Evolutionary conservation across 2,888 invertebrate species (phyloP), one percentile per base, ranked within the genome.

Genomic region (Agrotis puta): DNA sequence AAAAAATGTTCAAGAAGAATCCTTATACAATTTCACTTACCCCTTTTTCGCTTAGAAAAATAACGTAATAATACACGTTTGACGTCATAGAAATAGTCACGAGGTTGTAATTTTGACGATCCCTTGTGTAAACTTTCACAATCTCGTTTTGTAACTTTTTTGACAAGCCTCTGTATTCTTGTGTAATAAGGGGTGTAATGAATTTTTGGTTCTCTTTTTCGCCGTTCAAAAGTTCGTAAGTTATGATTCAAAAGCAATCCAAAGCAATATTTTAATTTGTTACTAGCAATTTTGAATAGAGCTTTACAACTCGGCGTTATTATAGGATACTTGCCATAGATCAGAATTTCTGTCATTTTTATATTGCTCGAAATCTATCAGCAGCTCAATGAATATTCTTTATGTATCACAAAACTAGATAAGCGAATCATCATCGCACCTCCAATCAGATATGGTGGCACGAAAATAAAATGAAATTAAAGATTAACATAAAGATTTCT

Each of bases 131-230:
- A 24, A 54, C 47, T 74, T 73, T 48, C 20, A 47, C 51, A 58
- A 73, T 58, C 57, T 47, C 50, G 67, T 67, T 59, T 18, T 24
- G 11, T 53, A 74, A 77, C 69, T 33, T 43, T 58, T 68, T 43
- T 5, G 57, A 18, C 69, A 77, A 57, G 7, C 58, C 77, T 58
- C 58, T 53, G 14, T 50, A 18, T 66, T 45, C 33, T 14, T 24
- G 27, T 16, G 22, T 68, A 76, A 76, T 53, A 65, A 0, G 67
- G 64, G 39, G 22, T 48, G 43, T 45, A 16, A 11, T 27, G 0
- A n/a, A 47, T 39, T 39, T 20, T 54, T 53, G 63, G 63, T 47
- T 39, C 47, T 13, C 2, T 43, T 27, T 57, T 70, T 57, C 16
- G 7, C 27, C 48, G 39, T 18, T 0, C 3, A 22, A 39, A 27